phyloP scores from a whole-genome alignment of 2,888 invertebrate species.

The Mythimna ferrago region DNA sequence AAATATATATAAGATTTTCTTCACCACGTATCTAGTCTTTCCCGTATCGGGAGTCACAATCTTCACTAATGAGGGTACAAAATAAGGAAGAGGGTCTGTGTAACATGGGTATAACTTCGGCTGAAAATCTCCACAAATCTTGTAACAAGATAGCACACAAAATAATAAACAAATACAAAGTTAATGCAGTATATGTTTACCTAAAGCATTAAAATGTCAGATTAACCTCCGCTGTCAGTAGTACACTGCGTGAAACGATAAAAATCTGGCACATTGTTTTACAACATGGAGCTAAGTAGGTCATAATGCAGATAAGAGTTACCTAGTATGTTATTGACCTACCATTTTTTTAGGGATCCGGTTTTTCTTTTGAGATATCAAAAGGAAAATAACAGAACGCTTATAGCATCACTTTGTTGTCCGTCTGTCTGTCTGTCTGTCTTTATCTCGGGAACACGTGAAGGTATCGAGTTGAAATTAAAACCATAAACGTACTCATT shows the following conservation, averaged over 20 bases:
- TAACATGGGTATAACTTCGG: neutral
- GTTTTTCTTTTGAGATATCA: too few species aligned
- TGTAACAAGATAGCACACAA: neutral
- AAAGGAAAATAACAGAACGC: too few species aligned
- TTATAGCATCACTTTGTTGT: too few species aligned
- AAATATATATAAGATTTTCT: neutral
- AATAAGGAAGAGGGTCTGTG: neutral
- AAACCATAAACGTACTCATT: too few species aligned
- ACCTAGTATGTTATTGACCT: neutral
- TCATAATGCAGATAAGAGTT: neutral
- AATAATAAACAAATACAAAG: neutral
- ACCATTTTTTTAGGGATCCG: neutral
- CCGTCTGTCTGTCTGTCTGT: too few species aligned
- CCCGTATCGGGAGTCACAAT: slow-evolving; percentile 6
- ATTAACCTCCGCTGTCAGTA: slow-evolving; percentile 17
- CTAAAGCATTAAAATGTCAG: slow-evolving; percentile 11
- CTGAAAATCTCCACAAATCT: neutral
- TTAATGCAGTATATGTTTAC: neutral
- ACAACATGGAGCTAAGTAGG: neutral
- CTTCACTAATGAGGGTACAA: slow-evolving; percentile 32
- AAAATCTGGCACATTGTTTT: slow-evolving; percentile 18
- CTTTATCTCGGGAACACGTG: too few species aligned
- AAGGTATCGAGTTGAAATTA: too few species aligned
- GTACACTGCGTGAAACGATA: slow-evolving; percentile 20
- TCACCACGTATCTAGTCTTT: neutral